Conservation (phyloP, 2,113 vertebrate genomes). For the Caranx melampygus region DNA sequence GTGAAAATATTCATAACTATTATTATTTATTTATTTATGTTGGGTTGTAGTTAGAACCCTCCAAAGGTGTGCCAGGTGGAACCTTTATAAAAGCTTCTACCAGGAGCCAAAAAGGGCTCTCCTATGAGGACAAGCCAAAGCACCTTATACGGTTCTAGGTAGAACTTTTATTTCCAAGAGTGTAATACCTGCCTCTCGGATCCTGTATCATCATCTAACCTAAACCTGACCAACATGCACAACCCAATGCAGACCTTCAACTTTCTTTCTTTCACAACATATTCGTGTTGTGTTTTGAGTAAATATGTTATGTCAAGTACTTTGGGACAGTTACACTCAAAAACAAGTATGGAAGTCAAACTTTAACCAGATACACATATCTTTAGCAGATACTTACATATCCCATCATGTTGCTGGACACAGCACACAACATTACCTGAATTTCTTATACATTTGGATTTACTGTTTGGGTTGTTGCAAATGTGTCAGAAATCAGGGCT, state of each 20-base stretch:
- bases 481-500: background rate
- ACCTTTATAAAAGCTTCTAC: no score
- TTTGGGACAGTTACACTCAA: background rate
- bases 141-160: no score
- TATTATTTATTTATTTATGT: no score
- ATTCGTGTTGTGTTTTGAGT: background rate
- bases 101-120: no score
- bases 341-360: background rate
- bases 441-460: background rate
- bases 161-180: no score
- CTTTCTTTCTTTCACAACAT: background rate
- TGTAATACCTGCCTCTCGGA: no score
- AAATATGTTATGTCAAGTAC: background rate
- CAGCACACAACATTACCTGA: background rate
- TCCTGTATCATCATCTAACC: background rate
- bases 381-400: slow-evolving; percentile 93
- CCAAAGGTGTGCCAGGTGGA: no score
- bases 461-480: background rate
- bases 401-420: slow-evolving; percentile 99
- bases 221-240: background rate
- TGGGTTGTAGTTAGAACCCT: no score
- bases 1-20: no score
- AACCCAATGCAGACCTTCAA: background rate
- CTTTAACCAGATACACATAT: background rate
- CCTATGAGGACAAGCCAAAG: no score